Base-by-base conservation (phyloP, 2,888 invertebrate genomes). In the Drosophila pseudotakahashii region DNA sequence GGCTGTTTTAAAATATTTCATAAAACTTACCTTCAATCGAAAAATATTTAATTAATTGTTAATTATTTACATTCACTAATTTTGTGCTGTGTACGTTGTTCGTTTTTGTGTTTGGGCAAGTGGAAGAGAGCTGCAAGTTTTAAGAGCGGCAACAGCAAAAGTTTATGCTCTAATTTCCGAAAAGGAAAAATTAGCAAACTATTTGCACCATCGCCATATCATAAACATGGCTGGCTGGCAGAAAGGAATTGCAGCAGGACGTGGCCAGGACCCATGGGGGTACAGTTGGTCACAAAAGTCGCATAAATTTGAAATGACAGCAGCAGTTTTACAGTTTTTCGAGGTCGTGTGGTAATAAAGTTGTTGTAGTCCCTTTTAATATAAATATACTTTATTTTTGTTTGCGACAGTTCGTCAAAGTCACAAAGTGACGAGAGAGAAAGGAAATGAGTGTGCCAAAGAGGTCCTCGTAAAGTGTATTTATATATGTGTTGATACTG, bases 181-280 rank as follows among this genome's bases (percentile, higher is more conserved):
- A 80, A 82, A 80, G 80, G 82, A 84, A 82, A 86, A 85, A 86
- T 85, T 85, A 85, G 86, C 80, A 80, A 85, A 85, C 81, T 83
- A 84, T 82, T 82, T 84, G 74, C 78, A 68, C 79, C 82, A 84
- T 80, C 80, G 78, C 81, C 82, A 84, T 80, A 84, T 84, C 84
- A 83, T 83, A 83, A 82, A 83, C 81, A 67, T 78, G 78, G 67
- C 69, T 79, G 69, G 66, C 68, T 47, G 47, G 68, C 48, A 44
- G 48, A 55, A 50, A 55, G 42, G 36, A 53, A 62, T 47, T 66
- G 54, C 54, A 59, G 42, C 53, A 50, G 58, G 34, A 62, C 53
- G 37, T 34, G 11, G 41, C 32, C 47, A 45, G 55, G 39, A n/a
- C 48, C 64, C 48, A 58, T 75, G 66, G 47, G 60, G 30, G 53